Evolutionary conservation across 1,140 invertebrate species (phyloP).

Genomic region (Sogatella furcifera): DNA sequence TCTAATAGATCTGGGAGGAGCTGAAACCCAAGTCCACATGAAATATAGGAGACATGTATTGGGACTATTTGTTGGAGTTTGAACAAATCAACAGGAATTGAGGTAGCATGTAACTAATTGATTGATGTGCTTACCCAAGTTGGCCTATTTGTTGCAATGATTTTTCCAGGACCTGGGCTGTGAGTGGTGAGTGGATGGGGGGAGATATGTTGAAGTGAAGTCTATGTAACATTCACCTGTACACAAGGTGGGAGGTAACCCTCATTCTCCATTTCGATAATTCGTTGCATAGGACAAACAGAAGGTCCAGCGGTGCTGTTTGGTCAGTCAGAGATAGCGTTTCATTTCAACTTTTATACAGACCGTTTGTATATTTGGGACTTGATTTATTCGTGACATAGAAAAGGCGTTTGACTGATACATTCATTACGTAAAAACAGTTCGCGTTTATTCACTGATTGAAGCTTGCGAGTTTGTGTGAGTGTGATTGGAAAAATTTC

Average conservation of each 20-base stretch:
- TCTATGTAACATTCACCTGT: background rate
- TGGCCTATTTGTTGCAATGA: no score
- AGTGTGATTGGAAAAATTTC: background rate
- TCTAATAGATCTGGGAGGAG: no score
- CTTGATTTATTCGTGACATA: background rate
- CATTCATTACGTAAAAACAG: slow-evolving; percentile 1
- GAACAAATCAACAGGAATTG: no score
- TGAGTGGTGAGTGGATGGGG: no score
- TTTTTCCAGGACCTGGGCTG: no score
- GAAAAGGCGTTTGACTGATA: slow-evolving; percentile 1
- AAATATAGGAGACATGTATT: no score
- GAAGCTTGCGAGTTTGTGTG: background rate
- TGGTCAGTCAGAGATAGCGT: background rate
- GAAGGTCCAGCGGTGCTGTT: background rate
- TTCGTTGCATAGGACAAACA: background rate
- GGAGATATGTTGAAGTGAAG: no score
- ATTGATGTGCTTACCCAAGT: no score
- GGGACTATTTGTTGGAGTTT: no score
- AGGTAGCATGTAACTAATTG: no score
- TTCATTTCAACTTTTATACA: background rate
- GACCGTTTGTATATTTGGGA: no score
- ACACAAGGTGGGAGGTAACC: slow-evolving; percentile 1
- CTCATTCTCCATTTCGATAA: background rate
- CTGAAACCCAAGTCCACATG: no score
- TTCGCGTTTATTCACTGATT: background rate